Conservation (phyloP, 2,888 invertebrate species). For the Atrina japonica region DNA sequence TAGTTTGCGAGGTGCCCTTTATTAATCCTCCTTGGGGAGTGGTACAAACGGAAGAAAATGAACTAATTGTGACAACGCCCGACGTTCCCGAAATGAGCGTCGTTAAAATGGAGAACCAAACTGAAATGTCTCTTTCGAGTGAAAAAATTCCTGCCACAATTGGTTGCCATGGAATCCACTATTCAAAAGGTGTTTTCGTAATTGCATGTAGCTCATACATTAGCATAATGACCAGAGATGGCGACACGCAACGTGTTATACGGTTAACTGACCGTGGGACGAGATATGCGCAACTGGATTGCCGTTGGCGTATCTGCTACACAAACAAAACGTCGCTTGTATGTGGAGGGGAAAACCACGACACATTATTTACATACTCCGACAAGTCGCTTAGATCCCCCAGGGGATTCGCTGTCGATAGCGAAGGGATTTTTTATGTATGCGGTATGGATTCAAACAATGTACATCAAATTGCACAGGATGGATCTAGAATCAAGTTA, state of each 20-base stretch:
- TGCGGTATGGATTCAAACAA: constrained; percentile 46
- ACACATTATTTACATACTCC: constrained; percentile 21
- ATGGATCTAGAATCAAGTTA: constrained; percentile 27
- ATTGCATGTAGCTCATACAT: constrained; percentile 38
- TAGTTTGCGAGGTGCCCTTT: constrained; percentile 46
- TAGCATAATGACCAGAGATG: constrained; percentile 14
- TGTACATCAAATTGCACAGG: constrained; percentile 32
- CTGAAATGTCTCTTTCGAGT: constrained; percentile 3
- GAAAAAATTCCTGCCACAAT: constrained; percentile 9
- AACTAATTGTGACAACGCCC: constrained; percentile 31
- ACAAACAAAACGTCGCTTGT: constrained; percentile 34
- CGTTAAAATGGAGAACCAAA: constrained; percentile 12
- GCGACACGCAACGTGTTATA: constrained; percentile 13
- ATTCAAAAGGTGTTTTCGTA: constrained; percentile 5
- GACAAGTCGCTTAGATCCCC: constrained; percentile 34
- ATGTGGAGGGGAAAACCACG: constrained; percentile 7
- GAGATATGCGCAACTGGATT: constrained; percentile 19
- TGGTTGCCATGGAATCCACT: constrained; percentile 36
- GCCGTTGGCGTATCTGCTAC: constrained; percentile 12
- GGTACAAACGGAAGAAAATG: constrained; percentile 21
- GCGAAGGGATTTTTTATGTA: constrained; percentile 37
- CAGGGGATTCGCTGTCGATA: constrained; percentile 34
- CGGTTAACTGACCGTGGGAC: constrained; percentile 33
- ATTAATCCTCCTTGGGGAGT: constrained; percentile 58
- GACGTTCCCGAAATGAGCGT: constrained; percentile 5